Conservation (phyloP, 2,797 vertebrate genomes). For the Tenualosa ilisha region DNA sequence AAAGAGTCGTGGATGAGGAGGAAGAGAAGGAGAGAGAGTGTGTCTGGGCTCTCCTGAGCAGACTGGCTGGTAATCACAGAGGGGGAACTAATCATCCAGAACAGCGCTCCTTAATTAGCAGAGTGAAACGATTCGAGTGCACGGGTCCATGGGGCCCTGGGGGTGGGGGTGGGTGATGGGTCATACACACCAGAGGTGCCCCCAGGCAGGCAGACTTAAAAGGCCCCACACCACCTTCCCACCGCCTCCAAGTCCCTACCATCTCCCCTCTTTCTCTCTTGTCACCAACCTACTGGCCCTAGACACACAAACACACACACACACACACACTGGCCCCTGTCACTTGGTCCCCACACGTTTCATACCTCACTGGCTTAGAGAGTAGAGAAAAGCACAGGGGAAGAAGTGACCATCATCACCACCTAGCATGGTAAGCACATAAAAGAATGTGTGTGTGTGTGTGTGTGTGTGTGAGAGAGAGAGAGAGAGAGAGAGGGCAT, state of each 20-base stretch:
- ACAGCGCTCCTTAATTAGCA: conserved; percentile 80
- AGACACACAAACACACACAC: conserved; percentile 27
- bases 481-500: neutral
- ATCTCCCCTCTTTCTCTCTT: neutral
- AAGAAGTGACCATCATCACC: neutral
- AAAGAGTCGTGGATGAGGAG: neutral
- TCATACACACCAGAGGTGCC: conserved; percentile 57
- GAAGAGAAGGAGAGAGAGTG: neutral
- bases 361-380: neutral
- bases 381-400: neutral
- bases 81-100: conserved; percentile 80
- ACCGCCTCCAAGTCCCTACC: conserved; percentile 30
- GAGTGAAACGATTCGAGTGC: conserved; percentile 74
- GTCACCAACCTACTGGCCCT: neutral
- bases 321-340: neutral
- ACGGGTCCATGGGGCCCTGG: conserved; percentile 67
- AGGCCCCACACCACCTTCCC: conserved; percentile 24
- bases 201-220: conserved; percentile 55
- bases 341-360: neutral
- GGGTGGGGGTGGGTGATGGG: conserved; percentile 45
- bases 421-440: neutral
- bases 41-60: conserved; percentile 59
- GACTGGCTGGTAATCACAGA: conserved; percentile 79
- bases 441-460: neutral
- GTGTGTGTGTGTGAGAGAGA: neutral